phyloP scores from a whole-genome alignment of 2,113 vertebrate species.

The Sitta europaea region DNA sequence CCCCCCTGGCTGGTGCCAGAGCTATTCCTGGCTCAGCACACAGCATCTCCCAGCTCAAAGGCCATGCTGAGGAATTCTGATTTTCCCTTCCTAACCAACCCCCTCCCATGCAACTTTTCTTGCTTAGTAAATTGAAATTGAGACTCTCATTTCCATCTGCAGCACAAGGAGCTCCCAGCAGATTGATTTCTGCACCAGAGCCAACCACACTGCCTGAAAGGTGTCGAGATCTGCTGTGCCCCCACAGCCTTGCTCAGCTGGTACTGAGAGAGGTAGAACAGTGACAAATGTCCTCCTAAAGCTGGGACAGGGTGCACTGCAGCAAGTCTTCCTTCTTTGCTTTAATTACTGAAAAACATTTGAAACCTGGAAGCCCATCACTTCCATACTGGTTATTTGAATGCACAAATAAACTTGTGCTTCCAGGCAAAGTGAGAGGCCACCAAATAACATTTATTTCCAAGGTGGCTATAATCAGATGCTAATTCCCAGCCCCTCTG shows the following conservation, averaged over 20 bases:
- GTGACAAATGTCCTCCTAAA: conserved; percentile 7
- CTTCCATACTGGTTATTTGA: background rate
- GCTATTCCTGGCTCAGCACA: background rate
- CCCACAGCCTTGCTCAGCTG: background rate
- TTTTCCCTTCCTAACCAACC: background rate
- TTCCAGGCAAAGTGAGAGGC: background rate
- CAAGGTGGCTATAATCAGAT: conserved; percentile 50
- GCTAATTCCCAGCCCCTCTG: conserved; percentile 43
- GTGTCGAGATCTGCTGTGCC: background rate
- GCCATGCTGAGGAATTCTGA: conserved; percentile 2
- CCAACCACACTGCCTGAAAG: background rate
- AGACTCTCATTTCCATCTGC: conserved; percentile 1
- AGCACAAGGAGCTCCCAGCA: background rate
- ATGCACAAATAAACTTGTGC: background rate
- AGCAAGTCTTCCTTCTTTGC: background rate
- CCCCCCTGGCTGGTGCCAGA: background rate
- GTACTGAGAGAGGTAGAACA: background rate
- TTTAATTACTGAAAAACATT: conserved; percentile 39
- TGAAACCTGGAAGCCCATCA: background rate
- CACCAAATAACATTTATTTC: conserved; percentile 4
- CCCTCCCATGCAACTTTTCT: background rate
- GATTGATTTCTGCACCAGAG: conserved; percentile 3
- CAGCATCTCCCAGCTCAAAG: background rate
- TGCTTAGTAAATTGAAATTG: conserved; percentile 24
- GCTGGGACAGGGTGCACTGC: background rate